phyloP scores from a whole-genome alignment of 64 coral and sea anemone species.

The Dendronephthya gigantea region DNA sequence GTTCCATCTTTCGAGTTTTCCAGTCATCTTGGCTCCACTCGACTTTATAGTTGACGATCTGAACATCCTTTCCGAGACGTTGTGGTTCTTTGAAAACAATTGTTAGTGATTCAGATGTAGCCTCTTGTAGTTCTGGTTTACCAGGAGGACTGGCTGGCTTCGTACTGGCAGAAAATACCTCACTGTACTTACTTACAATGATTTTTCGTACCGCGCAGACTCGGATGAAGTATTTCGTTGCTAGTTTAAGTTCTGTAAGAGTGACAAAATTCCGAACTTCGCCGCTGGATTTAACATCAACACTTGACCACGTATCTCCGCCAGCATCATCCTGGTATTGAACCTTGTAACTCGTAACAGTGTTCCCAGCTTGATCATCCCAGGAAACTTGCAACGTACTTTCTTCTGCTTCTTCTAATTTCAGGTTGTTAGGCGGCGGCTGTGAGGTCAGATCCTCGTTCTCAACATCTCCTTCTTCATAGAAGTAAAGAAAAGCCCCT shows the following conservation, averaged over 20 bases:
- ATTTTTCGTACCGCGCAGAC: background rate
- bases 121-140: background rate
- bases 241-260: constrained; percentile 10
- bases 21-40: no score
- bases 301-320: background rate
- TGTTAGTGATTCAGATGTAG: no score
- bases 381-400: constrained; percentile 7
- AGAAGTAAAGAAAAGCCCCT: constrained; percentile 24
- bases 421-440: background rate
- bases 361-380: constrained; percentile 10
- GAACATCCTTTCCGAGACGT: no score
- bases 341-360: constrained; percentile 5
- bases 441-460: constrained; percentile 9
- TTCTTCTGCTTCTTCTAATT: background rate
- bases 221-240: background rate
- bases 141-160: constrained; percentile 28
- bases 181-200: constrained; percentile 4
- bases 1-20: no score
- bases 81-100: no score
- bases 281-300: background rate
- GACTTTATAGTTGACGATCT: no score
- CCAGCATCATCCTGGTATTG: constrained; percentile 18
- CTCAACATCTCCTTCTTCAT: background rate
- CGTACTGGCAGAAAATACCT: background rate
- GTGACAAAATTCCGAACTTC: background rate